Evolutionary conservation across 2,797 vertebrate genomes (phyloP).

Genomic region (Leucoraja ocellata): DNA sequence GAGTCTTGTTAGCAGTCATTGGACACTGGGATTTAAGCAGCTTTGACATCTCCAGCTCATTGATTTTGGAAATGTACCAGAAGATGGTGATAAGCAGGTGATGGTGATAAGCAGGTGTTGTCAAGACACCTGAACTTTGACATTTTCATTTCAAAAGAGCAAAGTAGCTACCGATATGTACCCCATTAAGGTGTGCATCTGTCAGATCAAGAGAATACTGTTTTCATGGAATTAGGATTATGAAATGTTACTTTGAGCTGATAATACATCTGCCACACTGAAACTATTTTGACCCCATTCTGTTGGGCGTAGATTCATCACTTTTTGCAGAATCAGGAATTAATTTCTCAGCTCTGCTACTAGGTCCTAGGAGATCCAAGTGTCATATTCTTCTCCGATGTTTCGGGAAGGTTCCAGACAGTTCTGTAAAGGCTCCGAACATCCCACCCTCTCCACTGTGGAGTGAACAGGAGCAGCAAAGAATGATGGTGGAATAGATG

Average conservation of each 20-base stretch:
- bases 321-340: background rate
- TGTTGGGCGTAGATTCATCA: background rate
- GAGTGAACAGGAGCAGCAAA: background rate
- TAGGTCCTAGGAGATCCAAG: background rate
- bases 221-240: background rate
- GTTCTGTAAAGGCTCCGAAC: background rate
- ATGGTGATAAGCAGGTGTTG: background rate
- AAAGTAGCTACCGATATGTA: background rate
- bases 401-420: too few relatives aligned
- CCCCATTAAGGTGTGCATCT: constrained; percentile 27
- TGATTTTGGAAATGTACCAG: background rate
- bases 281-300: background rate
- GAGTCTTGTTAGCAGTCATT: background rate
- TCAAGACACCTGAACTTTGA: background rate
- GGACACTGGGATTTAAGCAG: background rate
- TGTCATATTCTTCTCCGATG: too few relatives aligned
- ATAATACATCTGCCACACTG: background rate
- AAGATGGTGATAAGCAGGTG: background rate
- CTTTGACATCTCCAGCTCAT: background rate
- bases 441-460: background rate
- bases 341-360: background rate
- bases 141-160: background rate
- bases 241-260: background rate
- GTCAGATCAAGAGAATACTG: background rate
- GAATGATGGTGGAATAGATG: background rate